Base-by-base conservation (phyloP, 2,888 invertebrate genomes). In the Andrena dorsata region DNA sequence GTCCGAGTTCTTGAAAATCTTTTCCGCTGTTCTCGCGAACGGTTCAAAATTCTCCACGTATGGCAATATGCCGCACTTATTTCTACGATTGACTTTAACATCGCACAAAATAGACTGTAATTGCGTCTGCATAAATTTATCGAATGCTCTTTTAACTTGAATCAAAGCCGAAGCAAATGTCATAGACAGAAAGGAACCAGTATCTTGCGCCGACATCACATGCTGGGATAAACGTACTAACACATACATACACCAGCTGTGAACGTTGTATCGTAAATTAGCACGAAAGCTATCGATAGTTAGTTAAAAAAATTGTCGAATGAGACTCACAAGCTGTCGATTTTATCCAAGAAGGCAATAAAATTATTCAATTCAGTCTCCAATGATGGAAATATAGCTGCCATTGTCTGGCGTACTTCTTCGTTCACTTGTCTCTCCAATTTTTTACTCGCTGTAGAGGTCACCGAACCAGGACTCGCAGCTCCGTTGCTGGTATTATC, bases 231-330 rank as follows among this genome's bases (percentile, higher is more conserved):
- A 95, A 87, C 98, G 96, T 16, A 99, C 99, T 91, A 99, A 95
- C 82, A 98, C 97, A 89, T 98, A 98, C 96, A 99, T 97, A 71
- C 98, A 98, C 93, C 98, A 98, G 94, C 98, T 98, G 91, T 76
- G 94, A 93, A 87, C 56, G 82, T 78, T 65, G 30, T 63, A 6
- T 16, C 7, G 13, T 41, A 49, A 41, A 71, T 61, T 72, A 51
- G 13, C 35, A 20, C 20, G 2, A 58, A 26, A 30, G n/a, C 13
- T 49, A 51, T 13, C 41, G 13, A 41, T 41, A 41, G 41, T 13
- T 13, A 41, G 41, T 41, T n/a, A 4, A 20, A 23, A 41, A 49
- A 56, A 28, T 64, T 63, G 13, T 63, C 58, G 16, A 76, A 65
- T 35, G 93, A 75, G 16, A 96, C 97, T 96, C 94, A 98, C 98